Conservation (phyloP, 2,113 vertebrate species). For the Takifugu flavidus region DNA sequence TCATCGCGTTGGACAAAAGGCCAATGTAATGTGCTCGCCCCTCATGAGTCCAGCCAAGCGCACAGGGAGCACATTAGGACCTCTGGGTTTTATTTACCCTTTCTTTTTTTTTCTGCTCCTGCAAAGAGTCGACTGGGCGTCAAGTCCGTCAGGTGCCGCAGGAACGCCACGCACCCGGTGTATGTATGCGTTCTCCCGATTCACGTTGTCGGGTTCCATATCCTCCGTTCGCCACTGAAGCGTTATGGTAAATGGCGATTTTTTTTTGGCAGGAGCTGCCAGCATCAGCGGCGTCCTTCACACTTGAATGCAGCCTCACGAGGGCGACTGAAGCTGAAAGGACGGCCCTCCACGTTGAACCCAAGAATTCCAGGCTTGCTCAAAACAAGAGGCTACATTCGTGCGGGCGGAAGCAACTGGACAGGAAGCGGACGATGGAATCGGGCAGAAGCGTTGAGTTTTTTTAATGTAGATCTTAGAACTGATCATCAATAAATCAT, state of each 20-base stretch:
- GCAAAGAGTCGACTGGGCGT: constrained; percentile 71
- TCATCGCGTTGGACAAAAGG: constrained; percentile 82
- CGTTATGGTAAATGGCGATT: constrained; percentile 47
- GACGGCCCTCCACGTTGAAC: constrained; percentile 21
- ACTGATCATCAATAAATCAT: too few relatives aligned
- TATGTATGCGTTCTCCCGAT: constrained; percentile 43
- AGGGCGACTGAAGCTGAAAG: constrained; percentile 45
- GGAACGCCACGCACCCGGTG: constrained; percentile 40
- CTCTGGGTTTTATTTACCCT: constrained; percentile 72
- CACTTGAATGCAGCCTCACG: constrained; percentile 38
- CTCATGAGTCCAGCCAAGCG: constrained; percentile 85
- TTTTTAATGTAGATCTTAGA: not conserved
- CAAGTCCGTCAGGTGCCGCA: constrained; percentile 74
- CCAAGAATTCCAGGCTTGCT: constrained; percentile 13
- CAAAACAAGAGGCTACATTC: constrained; percentile 15
- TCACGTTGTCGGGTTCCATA: constrained; percentile 62
- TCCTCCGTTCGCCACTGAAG: constrained; percentile 53
- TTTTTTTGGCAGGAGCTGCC: constrained; percentile 20
- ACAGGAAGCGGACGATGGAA: constrained; percentile 4
- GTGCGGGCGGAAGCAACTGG: not conserved
- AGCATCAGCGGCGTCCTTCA: constrained; percentile 21
- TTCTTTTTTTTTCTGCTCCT: constrained; percentile 61
- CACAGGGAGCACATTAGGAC: constrained; percentile 89
- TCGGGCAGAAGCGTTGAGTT: not conserved
- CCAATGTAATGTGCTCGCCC: constrained; percentile 73